Base-by-base conservation (phyloP, 2,888 invertebrate genomes). In the Tenthredo amoena region DNA sequence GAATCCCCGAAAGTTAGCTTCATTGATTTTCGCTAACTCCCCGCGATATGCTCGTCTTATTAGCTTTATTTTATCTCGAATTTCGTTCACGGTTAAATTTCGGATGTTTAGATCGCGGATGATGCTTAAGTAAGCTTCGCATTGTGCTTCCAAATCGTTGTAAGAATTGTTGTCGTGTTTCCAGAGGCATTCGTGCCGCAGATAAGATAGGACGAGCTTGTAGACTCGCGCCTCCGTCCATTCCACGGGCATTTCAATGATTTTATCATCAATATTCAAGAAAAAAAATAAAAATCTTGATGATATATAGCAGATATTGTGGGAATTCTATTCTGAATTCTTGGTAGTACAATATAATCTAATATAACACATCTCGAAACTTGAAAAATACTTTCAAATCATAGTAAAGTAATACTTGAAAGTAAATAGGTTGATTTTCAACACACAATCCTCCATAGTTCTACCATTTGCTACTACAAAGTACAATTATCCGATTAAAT, bases 171-270 rank as follows among this genome's bases (percentile, higher is more conserved):
- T 43, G n/a, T 74, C 74, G 40, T 74, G 21, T 43, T 74, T 74
- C 74, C 74, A 74, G 3, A 74, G 74, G 43, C 74, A 74, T 74
- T 74, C 72, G 43, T 74, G 74, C 7, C 50, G 55, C 34, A 79
- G 26, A 31, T 58, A 31, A 26, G 37, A 81, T 5, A 81, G n/a
- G 5, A 62, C 21, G 6, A 81, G 37, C 47, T 81, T 81, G 40
- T 81, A 62, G 34, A 81, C n/a, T 58, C 62, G 79, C 58, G 79
- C 79, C 40, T 81, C 62, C 10, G 37, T 79, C 79, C 37, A 79
- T 58, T 58, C 58, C n/a, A 21, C 55, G 10, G 37, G 79, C 79
- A 79, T 58, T 79, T 9, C 7, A 72, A 37, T 21, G 18, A 72
- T 37, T 37, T 40, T n/a, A 40, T 37, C 40, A 18, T 58, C 58